Conservation (phyloP, 2,888 invertebrate genomes). For the Labia minor region DNA sequence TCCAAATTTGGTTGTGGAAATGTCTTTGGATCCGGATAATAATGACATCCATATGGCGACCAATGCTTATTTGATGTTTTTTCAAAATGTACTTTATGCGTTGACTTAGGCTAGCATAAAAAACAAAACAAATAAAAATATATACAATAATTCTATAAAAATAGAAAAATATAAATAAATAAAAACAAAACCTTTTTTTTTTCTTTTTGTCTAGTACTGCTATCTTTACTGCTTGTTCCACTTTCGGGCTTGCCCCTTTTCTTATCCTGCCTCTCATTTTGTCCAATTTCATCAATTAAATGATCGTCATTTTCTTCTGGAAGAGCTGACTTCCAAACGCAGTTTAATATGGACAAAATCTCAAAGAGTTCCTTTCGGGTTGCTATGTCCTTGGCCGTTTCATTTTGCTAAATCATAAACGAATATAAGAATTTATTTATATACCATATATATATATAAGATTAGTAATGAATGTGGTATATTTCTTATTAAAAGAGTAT, state of each 20-base stretch:
- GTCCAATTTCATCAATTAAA: conserved; percentile 24
- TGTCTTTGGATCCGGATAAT: conserved; percentile 73
- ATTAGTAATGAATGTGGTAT: too few species aligned
- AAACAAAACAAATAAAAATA: not conserved
- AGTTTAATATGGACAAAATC: conserved; percentile 65
- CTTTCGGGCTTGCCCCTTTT: conserved; percentile 41
- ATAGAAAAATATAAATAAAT: not conserved
- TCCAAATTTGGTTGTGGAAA: conserved; percentile 78
- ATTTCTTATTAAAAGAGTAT: too few species aligned
- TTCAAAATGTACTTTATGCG: conserved; percentile 47
- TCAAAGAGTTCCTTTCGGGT: conserved; percentile 74
- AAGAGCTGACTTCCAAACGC: conserved; percentile 33
- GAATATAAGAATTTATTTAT: too few species aligned
- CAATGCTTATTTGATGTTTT: conserved; percentile 41
- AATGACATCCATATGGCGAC: conserved; percentile 88
- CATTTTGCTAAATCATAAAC: conserved; percentile 50
- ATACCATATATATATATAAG: too few species aligned
- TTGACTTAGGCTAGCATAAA: conserved; percentile 33
- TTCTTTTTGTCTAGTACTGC: conserved; percentile 38
- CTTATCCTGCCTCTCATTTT: conserved; percentile 31
- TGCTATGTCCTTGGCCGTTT: conserved; percentile 83
- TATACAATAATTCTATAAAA: not conserved
- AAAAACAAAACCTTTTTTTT: too few species aligned
- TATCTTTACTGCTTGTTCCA: conserved; percentile 36
- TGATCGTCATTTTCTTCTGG: conserved; percentile 29